Percentiles rank a stretch among this genome's conserved stretches.
phyloP scores from a whole-genome alignment of 2,888 invertebrate species.

The Halictus ligatus region DNA sequence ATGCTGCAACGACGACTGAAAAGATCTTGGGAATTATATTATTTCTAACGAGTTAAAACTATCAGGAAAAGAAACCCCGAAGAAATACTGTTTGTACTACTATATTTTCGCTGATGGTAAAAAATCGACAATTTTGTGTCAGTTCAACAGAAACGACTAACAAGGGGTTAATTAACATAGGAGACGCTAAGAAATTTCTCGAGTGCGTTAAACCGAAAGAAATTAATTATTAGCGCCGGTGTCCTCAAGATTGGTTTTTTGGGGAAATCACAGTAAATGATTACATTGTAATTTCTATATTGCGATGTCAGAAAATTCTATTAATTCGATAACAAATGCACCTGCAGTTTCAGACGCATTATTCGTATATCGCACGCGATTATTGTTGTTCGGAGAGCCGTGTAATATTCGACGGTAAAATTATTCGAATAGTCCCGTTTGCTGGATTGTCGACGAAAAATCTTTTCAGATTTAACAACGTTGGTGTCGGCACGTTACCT shows the following conservation, averaged over 20 bases:
- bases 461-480: conserved; percentile 16
- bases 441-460: not conserved
- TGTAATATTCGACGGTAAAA: not conserved
- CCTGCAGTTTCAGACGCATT: not conserved
- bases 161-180: too few species aligned
- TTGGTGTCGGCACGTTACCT: not conserved
- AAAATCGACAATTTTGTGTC: too few species aligned
- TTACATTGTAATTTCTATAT: not conserved
- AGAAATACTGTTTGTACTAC: too few species aligned
- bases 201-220: too few species aligned
- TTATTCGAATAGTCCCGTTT: not conserved
- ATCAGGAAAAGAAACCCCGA: not conserved
- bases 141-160: too few species aligned
- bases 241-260: too few species aligned
- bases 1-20: not conserved
- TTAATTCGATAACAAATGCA: not conserved
- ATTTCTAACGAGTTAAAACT: not conserved
- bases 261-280: too few species aligned
- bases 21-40: not conserved
- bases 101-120: too few species aligned
- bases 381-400: not conserved
- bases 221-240: too few species aligned
- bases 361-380: not conserved
- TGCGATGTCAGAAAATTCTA: not conserved
- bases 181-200: too few species aligned